Evolutionary conservation across 1,140 invertebrate genomes (phyloP).

Genomic region (Mercenaria mercenaria): DNA sequence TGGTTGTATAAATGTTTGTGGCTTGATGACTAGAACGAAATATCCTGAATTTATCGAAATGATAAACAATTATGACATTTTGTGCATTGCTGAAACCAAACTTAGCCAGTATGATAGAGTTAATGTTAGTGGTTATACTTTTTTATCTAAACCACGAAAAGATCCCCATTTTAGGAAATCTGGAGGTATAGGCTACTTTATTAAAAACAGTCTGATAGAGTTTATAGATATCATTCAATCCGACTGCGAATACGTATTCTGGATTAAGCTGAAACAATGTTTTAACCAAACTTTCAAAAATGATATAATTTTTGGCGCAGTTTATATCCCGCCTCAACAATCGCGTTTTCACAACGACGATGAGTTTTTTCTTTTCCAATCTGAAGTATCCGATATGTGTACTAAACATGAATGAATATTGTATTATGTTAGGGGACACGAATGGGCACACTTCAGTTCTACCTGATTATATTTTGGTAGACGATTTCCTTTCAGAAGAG

Average conservation of each 20-base stretch:
- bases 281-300: background rate
- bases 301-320: background rate
- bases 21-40: background rate
- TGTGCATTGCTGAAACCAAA: background rate
- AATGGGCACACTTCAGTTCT: background rate
- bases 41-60: background rate
- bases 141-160: slow-evolving; percentile 10
- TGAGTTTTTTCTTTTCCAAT: background rate
- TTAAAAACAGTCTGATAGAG: background rate
- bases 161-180: background rate
- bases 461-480: background rate
- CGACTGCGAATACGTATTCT: slow-evolving; percentile 1
- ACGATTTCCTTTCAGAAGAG: background rate
- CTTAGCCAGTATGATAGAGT: background rate
- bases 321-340: background rate
- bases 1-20: slow-evolving; percentile 8
- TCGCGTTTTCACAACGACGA: background rate
- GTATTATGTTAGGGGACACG: background rate
- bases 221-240: background rate
- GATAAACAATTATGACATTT: background rate
- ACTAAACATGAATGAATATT: background rate
- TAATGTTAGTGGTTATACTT: background rate
- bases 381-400: background rate
- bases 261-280: background rate
- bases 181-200: background rate